Evolutionary conservation across 2,888 invertebrate genomes (phyloP).

Genomic region (Icerya purchasi): DNA sequence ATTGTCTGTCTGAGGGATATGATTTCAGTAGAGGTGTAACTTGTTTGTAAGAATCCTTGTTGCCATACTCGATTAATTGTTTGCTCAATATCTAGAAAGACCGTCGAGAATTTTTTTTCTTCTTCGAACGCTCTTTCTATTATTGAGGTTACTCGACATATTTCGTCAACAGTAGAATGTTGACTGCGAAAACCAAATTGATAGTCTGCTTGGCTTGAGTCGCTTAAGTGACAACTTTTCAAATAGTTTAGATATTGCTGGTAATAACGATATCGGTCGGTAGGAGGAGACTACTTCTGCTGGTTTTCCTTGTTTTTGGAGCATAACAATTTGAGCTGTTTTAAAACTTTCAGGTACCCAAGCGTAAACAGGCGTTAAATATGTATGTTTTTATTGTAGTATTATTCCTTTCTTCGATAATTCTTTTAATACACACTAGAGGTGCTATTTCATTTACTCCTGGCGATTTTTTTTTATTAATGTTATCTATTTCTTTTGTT

Average conservation of each 20-base stretch:
- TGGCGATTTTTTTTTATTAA: no score
- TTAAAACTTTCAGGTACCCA: no score
- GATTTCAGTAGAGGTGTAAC: background rate
- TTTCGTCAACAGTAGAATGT: background rate
- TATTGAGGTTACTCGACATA: background rate
- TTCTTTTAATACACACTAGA: no score
- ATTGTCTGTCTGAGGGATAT: background rate
- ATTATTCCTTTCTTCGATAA: no score
- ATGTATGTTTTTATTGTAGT: no score
- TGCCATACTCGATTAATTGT: background rate
- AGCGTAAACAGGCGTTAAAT: no score
- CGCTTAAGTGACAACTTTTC: background rate
- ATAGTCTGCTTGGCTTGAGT: background rate
- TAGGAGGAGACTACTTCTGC: background rate
- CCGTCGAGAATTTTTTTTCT: background rate
- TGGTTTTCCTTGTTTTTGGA: background rate
- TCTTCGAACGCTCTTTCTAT: background rate
- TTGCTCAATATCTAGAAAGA: background rate
- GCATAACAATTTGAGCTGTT: background rate
- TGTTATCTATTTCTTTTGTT: no score
- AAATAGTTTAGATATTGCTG: background rate
- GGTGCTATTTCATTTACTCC: no score
- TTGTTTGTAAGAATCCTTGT: no score
- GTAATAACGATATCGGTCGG: background rate
- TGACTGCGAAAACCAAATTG: background rate